A percentile compares a stretch with the other conserved stretches of the same genome.
Evolutionary conservation across 2,888 invertebrate species (phyloP).

Genomic region (Orthosia cruda): DNA sequence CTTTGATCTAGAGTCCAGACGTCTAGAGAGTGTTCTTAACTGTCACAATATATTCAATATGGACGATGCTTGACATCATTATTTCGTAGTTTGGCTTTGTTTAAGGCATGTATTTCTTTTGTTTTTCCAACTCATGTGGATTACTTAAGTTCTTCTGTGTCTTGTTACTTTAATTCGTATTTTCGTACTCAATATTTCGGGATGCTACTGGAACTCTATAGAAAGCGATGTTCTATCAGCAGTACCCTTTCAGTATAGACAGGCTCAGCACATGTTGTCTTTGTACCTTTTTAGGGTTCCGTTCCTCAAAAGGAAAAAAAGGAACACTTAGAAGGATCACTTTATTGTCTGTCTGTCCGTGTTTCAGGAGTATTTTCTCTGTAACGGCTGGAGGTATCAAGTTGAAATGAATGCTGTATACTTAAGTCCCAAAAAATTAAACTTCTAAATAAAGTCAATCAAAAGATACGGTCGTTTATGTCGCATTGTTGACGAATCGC

Average conservation of each 20-base stretch:
- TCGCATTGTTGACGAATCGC: too few species aligned
- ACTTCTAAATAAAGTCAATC: background rate
- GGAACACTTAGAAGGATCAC: too few species aligned
- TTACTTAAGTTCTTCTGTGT: background rate
- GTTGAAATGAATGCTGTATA: too few species aligned
- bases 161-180: background rate
- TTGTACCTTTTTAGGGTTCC: too few species aligned
- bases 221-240: too few species aligned
- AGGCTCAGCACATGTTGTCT: too few species aligned
- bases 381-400: too few species aligned
- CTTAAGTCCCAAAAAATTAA: background rate
- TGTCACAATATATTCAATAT: conserved; percentile 27
- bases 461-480: too few species aligned
- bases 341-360: too few species aligned
- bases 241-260: too few species aligned
- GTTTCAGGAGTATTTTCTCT: too few species aligned
- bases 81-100: background rate
- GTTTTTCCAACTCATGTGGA: background rate
- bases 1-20: background rate
- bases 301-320: too few species aligned
- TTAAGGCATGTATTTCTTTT: conserved; percentile 4
- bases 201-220: background rate
- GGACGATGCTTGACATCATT: conserved; percentile 7
- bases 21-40: background rate
- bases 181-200: background rate